Evolutionary conservation across 2,113 vertebrate species (phyloP).

Genomic region (Agapornis roseicollis): DNA sequence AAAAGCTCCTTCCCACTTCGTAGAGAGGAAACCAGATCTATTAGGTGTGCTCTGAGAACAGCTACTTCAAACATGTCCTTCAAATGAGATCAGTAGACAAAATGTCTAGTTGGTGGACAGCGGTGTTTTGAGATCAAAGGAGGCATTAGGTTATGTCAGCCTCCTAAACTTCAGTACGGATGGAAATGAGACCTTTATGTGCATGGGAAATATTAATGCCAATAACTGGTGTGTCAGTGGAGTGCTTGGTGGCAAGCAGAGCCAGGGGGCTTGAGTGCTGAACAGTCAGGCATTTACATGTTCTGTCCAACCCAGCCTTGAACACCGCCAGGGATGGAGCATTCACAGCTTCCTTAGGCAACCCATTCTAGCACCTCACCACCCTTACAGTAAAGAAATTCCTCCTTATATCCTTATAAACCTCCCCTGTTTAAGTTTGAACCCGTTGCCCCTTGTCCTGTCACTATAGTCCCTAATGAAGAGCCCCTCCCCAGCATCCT

Average conservation of each 20-base stretch:
- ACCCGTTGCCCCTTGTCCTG: too few species aligned
- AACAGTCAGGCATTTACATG: background rate
- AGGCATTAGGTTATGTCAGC: background rate
- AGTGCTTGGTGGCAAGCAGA: background rate
- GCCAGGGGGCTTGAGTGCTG: background rate
- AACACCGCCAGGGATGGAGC: too few species aligned
- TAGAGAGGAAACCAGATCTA: background rate
- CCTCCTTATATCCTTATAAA: too few species aligned
- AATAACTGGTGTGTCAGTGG: background rate
- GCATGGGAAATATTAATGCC: background rate
- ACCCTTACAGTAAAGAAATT: too few species aligned
- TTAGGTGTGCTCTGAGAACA: background rate
- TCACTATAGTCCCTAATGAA: too few species aligned
- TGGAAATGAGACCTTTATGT: background rate
- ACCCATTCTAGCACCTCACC: too few species aligned
- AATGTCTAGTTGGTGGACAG: background rate
- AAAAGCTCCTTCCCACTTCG: background rate
- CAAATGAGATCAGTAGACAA: background rate
- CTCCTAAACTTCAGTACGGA: background rate
- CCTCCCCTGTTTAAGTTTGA: too few species aligned
- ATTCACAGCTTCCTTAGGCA: too few species aligned
- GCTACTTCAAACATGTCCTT: background rate
- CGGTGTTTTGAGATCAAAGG: background rate
- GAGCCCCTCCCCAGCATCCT: too few species aligned
- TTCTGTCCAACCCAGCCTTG: too few species aligned